phyloP scores from a whole-genome alignment of 2,888 invertebrate species.

The Drosophila robusta region DNA sequence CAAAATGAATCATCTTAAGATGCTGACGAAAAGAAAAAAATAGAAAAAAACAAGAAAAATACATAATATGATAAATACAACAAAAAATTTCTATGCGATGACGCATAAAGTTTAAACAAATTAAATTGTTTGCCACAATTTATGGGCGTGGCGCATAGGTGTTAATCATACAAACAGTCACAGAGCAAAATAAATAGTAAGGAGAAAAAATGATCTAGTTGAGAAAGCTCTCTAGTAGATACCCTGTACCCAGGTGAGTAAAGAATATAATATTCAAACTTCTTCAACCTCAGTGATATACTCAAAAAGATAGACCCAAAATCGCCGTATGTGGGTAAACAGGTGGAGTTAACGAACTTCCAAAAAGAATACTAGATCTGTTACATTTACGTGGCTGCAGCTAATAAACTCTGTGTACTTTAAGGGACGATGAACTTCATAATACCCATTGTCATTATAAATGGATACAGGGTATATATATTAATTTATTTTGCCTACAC shows the following conservation, averaged over 20 bases:
- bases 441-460: no score
- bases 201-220: not conserved
- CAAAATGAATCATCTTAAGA: constrained; percentile 48
- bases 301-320: no score
- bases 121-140: constrained; percentile 25
- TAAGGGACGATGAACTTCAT: no score
- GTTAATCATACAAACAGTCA: constrained; percentile 49
- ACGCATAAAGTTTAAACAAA: constrained; percentile 50
- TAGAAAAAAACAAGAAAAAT: not conserved
- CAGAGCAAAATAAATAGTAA: not conserved
- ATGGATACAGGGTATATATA: not conserved
- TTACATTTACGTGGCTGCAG: no score
- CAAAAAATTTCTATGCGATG: constrained; percentile 14
- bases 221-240: not conserved
- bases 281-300: no score
- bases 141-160: constrained; percentile 37
- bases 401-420: no score
- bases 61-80: not conserved
- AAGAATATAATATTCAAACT: no score
- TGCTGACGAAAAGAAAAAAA: constrained; percentile 25
- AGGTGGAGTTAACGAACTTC: no score
- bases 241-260: not conserved
- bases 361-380: no score
- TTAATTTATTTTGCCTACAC: constrained; percentile 1
- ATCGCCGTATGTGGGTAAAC: no score